Evolutionary conservation across 2,113 vertebrate species (phyloP).

Genomic region (Genyomyrus donnyi): DNA sequence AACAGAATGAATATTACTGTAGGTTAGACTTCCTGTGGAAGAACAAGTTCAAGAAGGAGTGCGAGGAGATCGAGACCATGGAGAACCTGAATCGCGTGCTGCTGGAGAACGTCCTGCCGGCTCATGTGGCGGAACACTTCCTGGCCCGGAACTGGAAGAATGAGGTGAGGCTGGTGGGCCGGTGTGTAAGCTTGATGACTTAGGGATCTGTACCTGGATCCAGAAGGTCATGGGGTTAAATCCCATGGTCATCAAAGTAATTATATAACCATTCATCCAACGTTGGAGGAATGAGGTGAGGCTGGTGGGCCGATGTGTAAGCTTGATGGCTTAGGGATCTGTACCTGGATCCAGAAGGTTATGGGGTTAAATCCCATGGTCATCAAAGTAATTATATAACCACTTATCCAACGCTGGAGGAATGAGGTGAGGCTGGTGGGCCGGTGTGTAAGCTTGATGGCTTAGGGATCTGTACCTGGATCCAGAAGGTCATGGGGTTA

Average conservation of each 20-base stretch:
- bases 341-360: not conserved
- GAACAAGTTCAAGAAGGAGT: constrained; percentile 99
- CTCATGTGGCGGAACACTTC: constrained; percentile 96
- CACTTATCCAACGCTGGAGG: constrained; percentile 58
- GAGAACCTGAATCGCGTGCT: constrained; percentile 94
- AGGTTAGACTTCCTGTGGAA: constrained; percentile 99
- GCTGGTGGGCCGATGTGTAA: not conserved
- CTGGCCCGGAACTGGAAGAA: constrained; percentile 94
- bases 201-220: not conserved
- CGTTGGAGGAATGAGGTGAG: constrained; percentile 90
- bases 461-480: not conserved
- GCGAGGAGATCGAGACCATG: constrained; percentile 98
- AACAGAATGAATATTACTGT: constrained; percentile 99
- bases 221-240: not conserved
- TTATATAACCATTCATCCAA: not conserved
- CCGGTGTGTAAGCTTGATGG: not conserved
- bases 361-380: not conserved
- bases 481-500: not conserved
- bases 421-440: constrained; percentile 74
- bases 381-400: not conserved
- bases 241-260: not conserved
- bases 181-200: not conserved
- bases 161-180: constrained; percentile 66
- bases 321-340: not conserved
- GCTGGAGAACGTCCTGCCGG: constrained; percentile 92